These are phyloP conservation scores for Brenthis hecate DNA, from an alignment of 2,888 invertebrate genomes.

Conservation along the genomic window DNA sequence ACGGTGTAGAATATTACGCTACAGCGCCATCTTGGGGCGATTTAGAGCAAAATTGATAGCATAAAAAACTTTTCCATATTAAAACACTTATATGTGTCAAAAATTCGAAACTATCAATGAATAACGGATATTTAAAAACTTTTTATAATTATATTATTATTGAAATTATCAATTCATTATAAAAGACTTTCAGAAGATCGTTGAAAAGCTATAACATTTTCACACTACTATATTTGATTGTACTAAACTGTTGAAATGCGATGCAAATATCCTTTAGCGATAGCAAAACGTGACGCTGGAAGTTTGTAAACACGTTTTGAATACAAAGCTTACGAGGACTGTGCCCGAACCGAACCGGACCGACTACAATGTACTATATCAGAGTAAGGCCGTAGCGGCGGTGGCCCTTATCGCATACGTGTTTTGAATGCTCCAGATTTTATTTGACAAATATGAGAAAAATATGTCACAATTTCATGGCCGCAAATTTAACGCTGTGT, in stretches of 20 bases:
- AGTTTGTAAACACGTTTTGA: conserved; percentile 6
- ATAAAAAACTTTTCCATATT: too few species aligned
- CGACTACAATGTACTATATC: conserved; percentile 1
- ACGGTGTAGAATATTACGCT: too few species aligned
- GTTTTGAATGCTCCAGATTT: conserved; percentile 15
- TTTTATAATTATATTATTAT: too few species aligned
- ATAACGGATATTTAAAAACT: too few species aligned
- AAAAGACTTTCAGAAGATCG: too few species aligned
- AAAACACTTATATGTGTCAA: too few species aligned
- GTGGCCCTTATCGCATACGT: conserved; percentile 26
- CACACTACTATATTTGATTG: not conserved
- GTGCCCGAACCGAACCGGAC: not conserved
- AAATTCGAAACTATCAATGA: too few species aligned
- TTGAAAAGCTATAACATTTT: not conserved
- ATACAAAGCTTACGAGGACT: conserved; percentile 4
- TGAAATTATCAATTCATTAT: too few species aligned
- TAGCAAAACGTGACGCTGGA: conserved; percentile 8
- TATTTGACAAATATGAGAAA: conserved; percentile 11
- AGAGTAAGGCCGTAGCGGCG: conserved; percentile 14
- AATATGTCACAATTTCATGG: not conserved
- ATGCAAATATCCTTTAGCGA: conserved; percentile 15
- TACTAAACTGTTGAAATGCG: conserved; percentile 8
- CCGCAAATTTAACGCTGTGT: too few species aligned
- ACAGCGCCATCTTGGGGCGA: too few species aligned
- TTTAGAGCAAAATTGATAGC: too few species aligned